Evolutionary conservation across 1,140 invertebrate species (phyloP).

Genomic region (Apis florea): DNA sequence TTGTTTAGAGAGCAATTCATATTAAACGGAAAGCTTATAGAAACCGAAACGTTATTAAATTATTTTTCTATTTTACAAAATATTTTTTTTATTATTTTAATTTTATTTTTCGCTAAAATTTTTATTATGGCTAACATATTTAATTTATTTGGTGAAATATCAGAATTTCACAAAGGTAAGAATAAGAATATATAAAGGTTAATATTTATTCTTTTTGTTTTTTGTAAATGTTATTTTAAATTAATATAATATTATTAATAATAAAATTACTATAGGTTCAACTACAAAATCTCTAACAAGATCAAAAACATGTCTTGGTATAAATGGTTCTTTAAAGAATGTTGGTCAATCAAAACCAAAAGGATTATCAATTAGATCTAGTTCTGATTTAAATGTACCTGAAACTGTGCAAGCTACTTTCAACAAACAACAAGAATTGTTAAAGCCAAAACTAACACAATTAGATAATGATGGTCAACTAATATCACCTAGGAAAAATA

Average conservation of each 20-base stretch:
- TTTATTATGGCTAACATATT: constrained; percentile 66
- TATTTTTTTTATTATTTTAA: neutral
- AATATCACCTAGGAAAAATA: constrained; percentile 47
- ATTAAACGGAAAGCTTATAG: constrained; percentile 5
- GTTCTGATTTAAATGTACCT: constrained; percentile 63
- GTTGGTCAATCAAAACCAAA: constrained; percentile 52
- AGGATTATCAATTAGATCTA: constrained; percentile 67
- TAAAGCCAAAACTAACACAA: constrained; percentile 46
- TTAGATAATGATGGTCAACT: constrained; percentile 27
- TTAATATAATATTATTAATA: neutral
- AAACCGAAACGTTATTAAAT: neutral
- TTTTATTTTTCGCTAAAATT: neutral
- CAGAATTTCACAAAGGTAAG: constrained; percentile 41
- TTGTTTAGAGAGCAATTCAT: neutral
- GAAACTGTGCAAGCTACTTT: neutral
- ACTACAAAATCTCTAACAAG: constrained; percentile 1
- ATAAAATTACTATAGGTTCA: constrained; percentile 33
- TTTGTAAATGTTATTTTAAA: neutral
- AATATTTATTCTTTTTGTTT: neutral
- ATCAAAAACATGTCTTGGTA: constrained; percentile 41
- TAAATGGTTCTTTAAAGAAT: constrained; percentile 34
- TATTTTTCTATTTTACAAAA: neutral
- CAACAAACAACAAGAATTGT: constrained; percentile 19
- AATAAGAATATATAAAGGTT: neutral
- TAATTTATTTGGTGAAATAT: constrained; percentile 55